Conservation (phyloP, 2,888 invertebrate species). For the Scaptodrosophila latifasciaeformis region DNA sequence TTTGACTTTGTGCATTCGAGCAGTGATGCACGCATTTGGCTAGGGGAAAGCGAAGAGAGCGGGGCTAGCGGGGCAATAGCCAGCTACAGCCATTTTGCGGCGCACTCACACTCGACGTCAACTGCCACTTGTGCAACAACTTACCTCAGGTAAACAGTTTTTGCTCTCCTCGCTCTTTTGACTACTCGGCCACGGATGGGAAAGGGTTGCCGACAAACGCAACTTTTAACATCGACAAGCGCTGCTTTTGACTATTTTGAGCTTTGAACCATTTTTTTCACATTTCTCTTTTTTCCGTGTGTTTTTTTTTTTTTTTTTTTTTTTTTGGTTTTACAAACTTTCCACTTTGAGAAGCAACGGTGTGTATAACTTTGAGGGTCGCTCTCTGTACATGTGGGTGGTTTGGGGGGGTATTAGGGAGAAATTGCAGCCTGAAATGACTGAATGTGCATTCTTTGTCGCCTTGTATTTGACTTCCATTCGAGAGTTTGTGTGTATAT, state of each 20-base stretch:
- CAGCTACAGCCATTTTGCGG: slow-evolving; percentile 10
- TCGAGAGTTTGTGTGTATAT: slow-evolving; percentile 10
- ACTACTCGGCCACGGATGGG: slow-evolving; percentile 25
- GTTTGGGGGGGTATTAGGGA: slow-evolving; percentile 8
- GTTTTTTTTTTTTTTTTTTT: not conserved
- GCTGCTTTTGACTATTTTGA: slow-evolving; percentile 47
- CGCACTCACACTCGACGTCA: too few species aligned
- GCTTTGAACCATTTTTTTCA: slow-evolving; percentile 43
- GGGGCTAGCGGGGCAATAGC: not conserved
- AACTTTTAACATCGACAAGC: slow-evolving; percentile 54
- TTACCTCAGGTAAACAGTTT: not conserved
- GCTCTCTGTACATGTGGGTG: not conserved
- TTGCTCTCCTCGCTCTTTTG: not conserved
- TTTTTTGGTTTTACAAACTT: slow-evolving; percentile 45
- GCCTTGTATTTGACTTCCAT: slow-evolving; percentile 3
- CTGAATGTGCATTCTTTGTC: not conserved
- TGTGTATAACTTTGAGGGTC: slow-evolving; percentile 36
- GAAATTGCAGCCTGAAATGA: too few species aligned
- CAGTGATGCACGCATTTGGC: slow-evolving; percentile 30
- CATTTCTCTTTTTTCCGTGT: not conserved
- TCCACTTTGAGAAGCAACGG: slow-evolving; percentile 65
- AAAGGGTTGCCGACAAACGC: slow-evolving; percentile 53
- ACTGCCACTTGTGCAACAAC: not conserved
- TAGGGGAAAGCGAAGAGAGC: not conserved
- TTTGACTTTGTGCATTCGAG: slow-evolving; percentile 37